Conservation (phyloP, 2,113 vertebrate species). For the Himantopus leucocephalus region DNA sequence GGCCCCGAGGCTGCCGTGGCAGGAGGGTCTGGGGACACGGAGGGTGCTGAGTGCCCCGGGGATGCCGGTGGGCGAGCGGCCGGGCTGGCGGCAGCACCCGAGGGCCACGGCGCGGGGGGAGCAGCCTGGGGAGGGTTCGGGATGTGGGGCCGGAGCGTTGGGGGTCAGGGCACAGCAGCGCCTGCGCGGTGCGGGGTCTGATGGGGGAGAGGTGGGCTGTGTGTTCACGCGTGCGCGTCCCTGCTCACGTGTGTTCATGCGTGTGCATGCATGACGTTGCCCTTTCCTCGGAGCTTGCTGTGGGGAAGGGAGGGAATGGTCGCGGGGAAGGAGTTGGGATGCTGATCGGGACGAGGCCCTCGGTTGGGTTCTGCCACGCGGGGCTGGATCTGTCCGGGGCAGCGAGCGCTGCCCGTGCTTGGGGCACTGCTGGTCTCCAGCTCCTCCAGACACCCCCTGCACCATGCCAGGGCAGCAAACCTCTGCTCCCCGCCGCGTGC, state of each 20-base stretch:
- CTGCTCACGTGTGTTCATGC: neutral
- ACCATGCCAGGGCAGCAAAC: neutral
- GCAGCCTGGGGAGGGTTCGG: neutral
- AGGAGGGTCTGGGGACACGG: neutral
- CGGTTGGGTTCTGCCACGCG: neutral
- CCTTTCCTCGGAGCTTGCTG: neutral
- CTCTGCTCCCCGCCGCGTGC: neutral
- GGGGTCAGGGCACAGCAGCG: neutral
- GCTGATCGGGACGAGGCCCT: rapidly evolving
- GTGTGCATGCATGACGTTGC: neutral
- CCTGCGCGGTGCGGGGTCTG: neutral
- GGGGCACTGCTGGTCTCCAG: neutral
- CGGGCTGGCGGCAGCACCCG: neutral
- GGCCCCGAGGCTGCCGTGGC: neutral
- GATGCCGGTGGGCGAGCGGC: neutral
- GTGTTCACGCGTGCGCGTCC: rapidly evolving
- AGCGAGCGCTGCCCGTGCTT: neutral
- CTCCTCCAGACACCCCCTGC: neutral
- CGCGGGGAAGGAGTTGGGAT: rapidly evolving
- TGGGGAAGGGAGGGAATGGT: neutral
- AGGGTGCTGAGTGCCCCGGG: rapidly evolving
- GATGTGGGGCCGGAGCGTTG: neutral
- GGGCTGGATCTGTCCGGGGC: neutral
- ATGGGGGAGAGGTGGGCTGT: rapidly evolving
- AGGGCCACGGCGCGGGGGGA: rapidly evolving